Conservation (phyloP, 2,888 invertebrate species). For the Meiosimyza platycephala region DNA sequence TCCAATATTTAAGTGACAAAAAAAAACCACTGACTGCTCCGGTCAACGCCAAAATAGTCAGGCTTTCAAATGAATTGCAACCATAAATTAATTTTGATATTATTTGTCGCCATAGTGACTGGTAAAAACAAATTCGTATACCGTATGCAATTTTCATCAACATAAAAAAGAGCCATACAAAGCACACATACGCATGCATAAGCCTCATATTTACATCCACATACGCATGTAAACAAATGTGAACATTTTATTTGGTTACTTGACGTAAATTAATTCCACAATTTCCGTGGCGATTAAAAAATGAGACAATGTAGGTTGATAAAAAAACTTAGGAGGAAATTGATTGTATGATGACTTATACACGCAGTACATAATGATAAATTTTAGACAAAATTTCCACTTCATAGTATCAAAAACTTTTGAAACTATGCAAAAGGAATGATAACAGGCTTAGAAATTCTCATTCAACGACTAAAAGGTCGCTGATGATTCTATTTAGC, state of each 20-base stretch:
- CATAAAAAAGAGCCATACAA: slow-evolving; percentile 27
- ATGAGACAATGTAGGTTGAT: not conserved
- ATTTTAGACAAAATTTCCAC: too few relatives aligned
- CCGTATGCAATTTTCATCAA: slow-evolving; percentile 33
- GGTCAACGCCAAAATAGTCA: too few relatives aligned
- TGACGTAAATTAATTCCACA: slow-evolving; percentile 30
- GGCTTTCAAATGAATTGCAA: slow-evolving; percentile 24
- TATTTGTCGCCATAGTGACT: slow-evolving; percentile 53
- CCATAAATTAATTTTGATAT: slow-evolving; percentile 53
- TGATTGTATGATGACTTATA: too few relatives aligned
- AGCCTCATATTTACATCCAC: not conserved
- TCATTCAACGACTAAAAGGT: too few relatives aligned
- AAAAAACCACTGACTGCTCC: too few relatives aligned
- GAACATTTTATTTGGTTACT: slow-evolving; percentile 9
- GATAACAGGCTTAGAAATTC: too few relatives aligned
- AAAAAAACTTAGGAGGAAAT: too few relatives aligned
- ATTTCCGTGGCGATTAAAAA: slow-evolving; percentile 29
- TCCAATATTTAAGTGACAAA: too few relatives aligned
- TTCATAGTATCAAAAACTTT: too few relatives aligned
- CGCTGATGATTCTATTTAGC: too few relatives aligned
- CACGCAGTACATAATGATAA: too few relatives aligned
- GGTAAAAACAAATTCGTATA: slow-evolving; percentile 38
- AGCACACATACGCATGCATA: slow-evolving; percentile 3
- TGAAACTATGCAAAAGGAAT: too few relatives aligned
- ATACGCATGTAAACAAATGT: not conserved